These are phyloP conservation scores for Elgaria multicarinata DNA, from an alignment of 2,113 vertebrate species.

Conservation along the genomic window DNA sequence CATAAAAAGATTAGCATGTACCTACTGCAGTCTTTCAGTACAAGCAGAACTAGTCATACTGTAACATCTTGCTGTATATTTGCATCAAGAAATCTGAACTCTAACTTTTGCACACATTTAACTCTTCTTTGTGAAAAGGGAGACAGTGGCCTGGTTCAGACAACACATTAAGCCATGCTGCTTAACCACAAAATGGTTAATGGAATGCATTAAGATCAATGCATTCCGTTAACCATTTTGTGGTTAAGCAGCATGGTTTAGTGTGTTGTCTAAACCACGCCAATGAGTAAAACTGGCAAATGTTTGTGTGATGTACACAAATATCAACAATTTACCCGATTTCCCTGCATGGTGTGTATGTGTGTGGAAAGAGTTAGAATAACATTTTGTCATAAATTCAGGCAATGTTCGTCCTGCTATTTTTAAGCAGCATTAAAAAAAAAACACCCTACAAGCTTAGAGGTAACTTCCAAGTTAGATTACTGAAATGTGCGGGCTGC, in stretches of 20 bases:
- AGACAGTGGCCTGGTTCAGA: no score
- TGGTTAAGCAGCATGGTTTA: no score
- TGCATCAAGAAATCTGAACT: not conserved
- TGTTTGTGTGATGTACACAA: no score
- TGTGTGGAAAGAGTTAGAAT: not conserved
- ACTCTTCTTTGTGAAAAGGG: not conserved
- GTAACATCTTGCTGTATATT: not conserved
- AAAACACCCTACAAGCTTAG: not conserved
- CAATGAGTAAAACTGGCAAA: no score
- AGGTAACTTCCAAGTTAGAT: not conserved
- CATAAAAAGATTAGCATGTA: not conserved
- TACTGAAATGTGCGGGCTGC: no score
- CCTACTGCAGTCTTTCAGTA: slow-evolving; percentile 5
- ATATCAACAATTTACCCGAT: not conserved
- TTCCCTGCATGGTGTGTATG: not conserved
- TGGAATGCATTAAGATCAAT: no score
- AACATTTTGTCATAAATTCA: not conserved
- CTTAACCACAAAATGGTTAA: no score
- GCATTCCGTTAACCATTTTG: no score
- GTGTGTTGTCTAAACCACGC: no score
- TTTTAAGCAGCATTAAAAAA: not conserved
- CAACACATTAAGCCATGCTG: no score
- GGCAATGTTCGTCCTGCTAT: not conserved
- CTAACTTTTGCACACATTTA: not conserved
- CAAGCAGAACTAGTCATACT: not conserved